Percentiles rank a stretch among this genome's conserved stretches.
phyloP scores from a whole-genome alignment of 2,113 vertebrate species.

The Phaetusa simplex region DNA sequence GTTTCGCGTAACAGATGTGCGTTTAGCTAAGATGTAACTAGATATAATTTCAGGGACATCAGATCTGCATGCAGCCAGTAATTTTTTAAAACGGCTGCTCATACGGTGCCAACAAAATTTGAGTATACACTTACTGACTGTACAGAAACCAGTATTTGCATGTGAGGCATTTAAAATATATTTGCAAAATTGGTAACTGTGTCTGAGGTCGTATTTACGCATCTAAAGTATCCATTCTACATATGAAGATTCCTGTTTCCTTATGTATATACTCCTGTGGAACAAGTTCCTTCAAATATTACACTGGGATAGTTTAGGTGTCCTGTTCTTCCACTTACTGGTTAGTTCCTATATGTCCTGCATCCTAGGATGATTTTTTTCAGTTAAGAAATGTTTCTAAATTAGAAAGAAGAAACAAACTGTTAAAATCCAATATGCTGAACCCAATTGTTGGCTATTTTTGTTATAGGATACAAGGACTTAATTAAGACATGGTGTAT shows the following conservation, averaged over 20 bases:
- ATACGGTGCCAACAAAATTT: not conserved
- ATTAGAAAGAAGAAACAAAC: not conserved
- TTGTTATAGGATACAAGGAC: not conserved
- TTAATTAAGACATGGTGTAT: not conserved
- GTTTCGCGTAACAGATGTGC: not conserved
- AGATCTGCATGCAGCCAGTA: not conserved
- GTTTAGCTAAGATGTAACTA: not conserved
- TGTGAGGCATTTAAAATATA: not conserved
- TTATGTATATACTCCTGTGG: not conserved
- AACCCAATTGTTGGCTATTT: not conserved
- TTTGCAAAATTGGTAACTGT: not conserved
- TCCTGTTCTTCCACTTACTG: not conserved
- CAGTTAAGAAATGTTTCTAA: not conserved
- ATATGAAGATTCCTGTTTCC: not conserved
- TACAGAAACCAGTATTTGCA: not conserved
- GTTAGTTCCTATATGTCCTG: not conserved
- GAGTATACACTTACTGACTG: not conserved
- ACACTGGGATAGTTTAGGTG: not conserved
- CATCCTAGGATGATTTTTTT: not conserved
- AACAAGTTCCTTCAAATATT: not conserved
- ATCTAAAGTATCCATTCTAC: not conserved
- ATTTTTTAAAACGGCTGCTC: not conserved
- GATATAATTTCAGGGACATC: not conserved
- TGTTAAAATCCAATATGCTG: not conserved
- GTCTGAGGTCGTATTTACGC: not conserved